A percentile compares a stretch with the other conserved stretches of the same genome.
These are phyloP conservation scores for Stegodyphus dumicola DNA, from an alignment of 1,140 invertebrate genomes.

Conservation along the genomic window DNA sequence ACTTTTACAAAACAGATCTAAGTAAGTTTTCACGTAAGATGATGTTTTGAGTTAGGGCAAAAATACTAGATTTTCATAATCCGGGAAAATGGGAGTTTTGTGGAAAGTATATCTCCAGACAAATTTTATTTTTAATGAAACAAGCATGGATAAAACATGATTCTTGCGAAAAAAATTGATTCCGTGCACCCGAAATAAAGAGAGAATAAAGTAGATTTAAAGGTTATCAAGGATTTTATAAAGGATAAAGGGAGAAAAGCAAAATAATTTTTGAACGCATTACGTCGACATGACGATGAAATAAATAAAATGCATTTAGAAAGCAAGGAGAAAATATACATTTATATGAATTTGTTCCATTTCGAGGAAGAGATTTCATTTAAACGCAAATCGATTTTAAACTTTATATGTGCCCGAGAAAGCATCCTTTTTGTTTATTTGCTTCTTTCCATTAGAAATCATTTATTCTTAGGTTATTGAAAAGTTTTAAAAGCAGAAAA, in stretches of 20 bases:
- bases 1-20: no score
- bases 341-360: slow-evolving; percentile 14
- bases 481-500: slow-evolving; percentile 30
- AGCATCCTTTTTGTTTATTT: slow-evolving; percentile 24
- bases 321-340: slow-evolving; percentile 2
- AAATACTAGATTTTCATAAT: no score
- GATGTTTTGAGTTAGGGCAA: no score
- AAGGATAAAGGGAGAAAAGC: not conserved
- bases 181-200: not conserved
- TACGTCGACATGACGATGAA: not conserved
- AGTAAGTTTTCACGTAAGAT: no score
- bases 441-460: slow-evolving; percentile 38
- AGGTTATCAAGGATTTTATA: slow-evolving; percentile 15
- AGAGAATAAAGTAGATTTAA: slow-evolving; percentile 13
- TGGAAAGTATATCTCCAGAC: no score
- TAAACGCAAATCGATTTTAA: slow-evolving; percentile 40
- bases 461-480: slow-evolving; percentile 35
- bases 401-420: not conserved
- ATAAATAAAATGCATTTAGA: slow-evolving; percentile 9
- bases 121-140: no score
- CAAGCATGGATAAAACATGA: no score
- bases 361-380: slow-evolving; percentile 23
- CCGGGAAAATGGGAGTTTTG: no score
- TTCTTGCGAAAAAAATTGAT: no score
- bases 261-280: slow-evolving; percentile 7